Base-by-base conservation (phyloP, 2,113 vertebrate species). In the Martes martes region DNA sequence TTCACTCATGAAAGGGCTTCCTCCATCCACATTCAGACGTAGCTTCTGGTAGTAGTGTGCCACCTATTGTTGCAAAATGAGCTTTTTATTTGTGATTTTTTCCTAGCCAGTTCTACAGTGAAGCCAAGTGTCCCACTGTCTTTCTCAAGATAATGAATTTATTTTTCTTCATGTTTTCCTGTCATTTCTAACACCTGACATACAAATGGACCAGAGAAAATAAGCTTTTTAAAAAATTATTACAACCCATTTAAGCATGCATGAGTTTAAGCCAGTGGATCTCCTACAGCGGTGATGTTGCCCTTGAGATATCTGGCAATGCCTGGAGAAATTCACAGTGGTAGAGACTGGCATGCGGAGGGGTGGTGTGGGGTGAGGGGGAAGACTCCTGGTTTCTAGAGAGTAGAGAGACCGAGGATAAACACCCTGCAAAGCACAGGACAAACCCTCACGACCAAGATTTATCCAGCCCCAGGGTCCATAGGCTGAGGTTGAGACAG, bases 1-100 rank as follows among this genome's bases (percentile, higher is more conserved):
- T 24, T 36, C 50, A 11, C 89, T 98, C 85, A n/a, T 86, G 88
- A 73, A 96, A 78, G 52, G 67, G 26, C n/a, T 69, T 63, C 55
- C 95, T 78, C 55, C 63, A 16, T 33, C 61, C 0, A 11, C 23
- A 8, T 47, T 78, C 33, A 24, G 33, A 18, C n/a, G 55, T 0
- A 57, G 82, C 47, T 90, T 73, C 88, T 93, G 93, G 91, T 59
- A 83, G 28, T 4, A 83, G 91, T 83, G 93, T 95, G 86, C 80
- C 89, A 89, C 74, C 94, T 97, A 76, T 52, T 97, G 86, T 84
- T 93, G 19, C 45, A 96, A 94, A 94, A 59, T 3, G 87, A 16
- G 87, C 63, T 94, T 28, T n/a, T 69, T 16, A 13, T 78, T 33
- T 81, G 67, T 39, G 67, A 2, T 33, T 69, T 50, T 95, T 94